Evolutionary conservation across 2,113 vertebrate genomes (phyloP), one percentile per base, ranked within the genome.

Genomic region (Microcebus griseorufus): DNA sequence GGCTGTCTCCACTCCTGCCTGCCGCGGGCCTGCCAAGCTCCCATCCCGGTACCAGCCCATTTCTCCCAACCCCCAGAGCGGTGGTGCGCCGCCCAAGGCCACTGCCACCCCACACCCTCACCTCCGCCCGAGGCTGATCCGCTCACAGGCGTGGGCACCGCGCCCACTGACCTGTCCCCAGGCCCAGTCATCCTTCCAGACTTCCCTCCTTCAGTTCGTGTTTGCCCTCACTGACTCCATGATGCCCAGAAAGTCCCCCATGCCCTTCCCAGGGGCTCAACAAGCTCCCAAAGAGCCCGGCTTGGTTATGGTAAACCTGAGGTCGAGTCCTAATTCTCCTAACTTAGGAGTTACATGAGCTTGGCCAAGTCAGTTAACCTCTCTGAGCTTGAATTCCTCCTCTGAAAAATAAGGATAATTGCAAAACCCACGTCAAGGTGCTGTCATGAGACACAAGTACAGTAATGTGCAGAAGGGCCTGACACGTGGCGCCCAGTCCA

Each of bases 381-480:
- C 32, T 51, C 60, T 60, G 87, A 89, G 62, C 65, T 70, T 70
- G 29, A 55, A 51, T 91, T 65, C 82, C 37, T 95, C 53, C 14
- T 89, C 45, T 42, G 69, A 67, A 88, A 88, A 87, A 34, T 11
- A 83, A 82, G 34, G 2, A 14, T 20, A 11, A 27, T 60, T 45
- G 45, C 29, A 85, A 70, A 88, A 60, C 34, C n/a, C 65, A n/a
- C 32, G 69, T 64, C 34, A 76, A 90, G 70, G 58, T 58, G 22
- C 22, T 75, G 22, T 70, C 45, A 64, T 45, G 72, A 82, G 42
- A 94, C 70, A 51, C 13, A 37, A 94, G 3, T 17, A n/a, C 62
- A 48, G 62, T 16, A 9, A 6, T 2, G 8, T 13, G 0, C 48
- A 17, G 0, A 60, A 72, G 34, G 18, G 9, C 27, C 37, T 8